Evolutionary conservation across 1,140 invertebrate species (phyloP).

Genomic region (Himalopsyche phryganea): DNA sequence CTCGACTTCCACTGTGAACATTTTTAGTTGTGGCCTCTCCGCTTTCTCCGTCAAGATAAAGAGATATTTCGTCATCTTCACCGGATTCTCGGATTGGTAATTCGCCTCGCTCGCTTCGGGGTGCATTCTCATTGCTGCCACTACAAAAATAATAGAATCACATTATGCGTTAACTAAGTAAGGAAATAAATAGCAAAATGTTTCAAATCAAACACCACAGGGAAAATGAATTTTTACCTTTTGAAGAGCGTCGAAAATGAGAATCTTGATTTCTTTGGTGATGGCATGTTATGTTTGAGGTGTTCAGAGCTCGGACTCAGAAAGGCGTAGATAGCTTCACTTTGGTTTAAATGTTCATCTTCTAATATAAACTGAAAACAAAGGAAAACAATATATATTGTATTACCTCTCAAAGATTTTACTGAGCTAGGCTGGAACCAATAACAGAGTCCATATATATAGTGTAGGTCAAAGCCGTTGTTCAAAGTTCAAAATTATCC

Average conservation of each 20-base stretch:
- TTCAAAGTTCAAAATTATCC: no score
- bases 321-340: slow-evolving; percentile 85
- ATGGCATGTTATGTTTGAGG: slow-evolving; percentile 70
- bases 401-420: no score
- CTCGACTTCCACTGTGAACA: slow-evolving; percentile 36
- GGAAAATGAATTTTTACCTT: no score
- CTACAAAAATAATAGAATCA: slow-evolving; percentile 17
- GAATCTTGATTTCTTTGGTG: slow-evolving; percentile 77
- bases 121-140: slow-evolving; percentile 31
- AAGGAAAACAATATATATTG: slow-evolving; percentile 12
- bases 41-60: slow-evolving; percentile 61
- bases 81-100: slow-evolving; percentile 46
- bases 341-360: slow-evolving; percentile 81
- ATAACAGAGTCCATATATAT: no score
- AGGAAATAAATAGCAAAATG: no score
- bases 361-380: slow-evolving; percentile 73
- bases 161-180: no score
- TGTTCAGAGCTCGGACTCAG: slow-evolving; percentile 86
- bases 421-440: no score
- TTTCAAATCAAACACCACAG: no score
- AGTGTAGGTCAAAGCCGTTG: no score
- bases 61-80: slow-evolving; percentile 71
- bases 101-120: slow-evolving; percentile 26
- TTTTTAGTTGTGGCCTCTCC: slow-evolving; percentile 44
- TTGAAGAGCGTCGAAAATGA: slow-evolving; percentile 83